Conservation (phyloP, 1,140 invertebrate genomes). For the Drosophila orosa region DNA sequence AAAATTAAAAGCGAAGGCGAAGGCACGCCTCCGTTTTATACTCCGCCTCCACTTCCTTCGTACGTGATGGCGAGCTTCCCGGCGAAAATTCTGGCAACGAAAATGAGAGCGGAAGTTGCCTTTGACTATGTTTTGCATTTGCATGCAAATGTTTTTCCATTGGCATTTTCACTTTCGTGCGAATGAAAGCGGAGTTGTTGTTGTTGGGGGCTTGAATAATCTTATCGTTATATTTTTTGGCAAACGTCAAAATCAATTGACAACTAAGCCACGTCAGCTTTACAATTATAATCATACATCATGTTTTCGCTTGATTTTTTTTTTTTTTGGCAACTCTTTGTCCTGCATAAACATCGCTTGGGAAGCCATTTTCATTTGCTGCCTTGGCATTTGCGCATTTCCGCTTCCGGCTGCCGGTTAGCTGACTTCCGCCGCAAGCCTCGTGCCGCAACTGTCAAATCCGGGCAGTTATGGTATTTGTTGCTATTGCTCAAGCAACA, state of each 20-base stretch:
- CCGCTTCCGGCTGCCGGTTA: constrained; percentile 60
- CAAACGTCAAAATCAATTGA: constrained; percentile 36
- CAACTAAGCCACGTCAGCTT: constrained; percentile 22
- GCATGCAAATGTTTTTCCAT: constrained; percentile 73
- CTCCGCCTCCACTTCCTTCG: constrained; percentile 38
- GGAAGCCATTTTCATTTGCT: constrained; percentile 71
- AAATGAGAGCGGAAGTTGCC: constrained; percentile 32
- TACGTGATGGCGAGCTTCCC: constrained; percentile 56
- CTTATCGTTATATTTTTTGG: neutral
- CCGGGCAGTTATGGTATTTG: constrained; percentile 41
- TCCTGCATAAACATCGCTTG: constrained; percentile 58
- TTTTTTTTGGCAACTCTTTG: constrained; percentile 20
- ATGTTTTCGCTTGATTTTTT: neutral
- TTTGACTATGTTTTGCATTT: constrained; percentile 72
- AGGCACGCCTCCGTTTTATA: constrained; percentile 23
- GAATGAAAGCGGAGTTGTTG: neutral
- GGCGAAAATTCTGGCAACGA: constrained; percentile 20
- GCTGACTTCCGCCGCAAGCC: constrained; percentile 58
- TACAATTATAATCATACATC: constrained; percentile 5
- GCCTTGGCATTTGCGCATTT: constrained; percentile 73
- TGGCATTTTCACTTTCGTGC: constrained; percentile 45
- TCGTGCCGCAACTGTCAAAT: constrained; percentile 39
- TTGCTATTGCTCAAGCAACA: constrained; percentile 39
- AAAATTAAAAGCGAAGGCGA: constrained; percentile 75
- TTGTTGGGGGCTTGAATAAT: constrained; percentile 10